Percentiles rank a stretch among this genome's conserved stretches.
Evolutionary conservation across 2,888 invertebrate genomes (phyloP).

Genomic region (Melanophora roralis): DNA sequence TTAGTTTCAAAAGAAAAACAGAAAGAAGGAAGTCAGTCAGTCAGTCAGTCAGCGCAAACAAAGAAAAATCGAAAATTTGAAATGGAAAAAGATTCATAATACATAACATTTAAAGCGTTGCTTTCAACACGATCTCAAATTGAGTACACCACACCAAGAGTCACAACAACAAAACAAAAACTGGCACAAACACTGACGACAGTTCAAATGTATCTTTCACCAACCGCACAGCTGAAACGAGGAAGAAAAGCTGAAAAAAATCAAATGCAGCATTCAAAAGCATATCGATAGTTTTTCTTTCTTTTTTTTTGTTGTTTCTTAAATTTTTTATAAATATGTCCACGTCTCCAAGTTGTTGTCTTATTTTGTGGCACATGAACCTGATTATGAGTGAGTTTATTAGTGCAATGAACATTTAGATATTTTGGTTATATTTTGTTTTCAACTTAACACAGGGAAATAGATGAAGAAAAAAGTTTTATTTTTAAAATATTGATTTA

Average conservation of each 20-base stretch:
- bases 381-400: background rate
- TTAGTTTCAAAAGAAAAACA: background rate
- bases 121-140: slow-evolving; percentile 60
- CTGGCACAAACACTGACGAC: slow-evolving; percentile 37
- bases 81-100: slow-evolving; percentile 31
- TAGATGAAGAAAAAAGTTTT: background rate
- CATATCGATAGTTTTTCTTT: slow-evolving; percentile 31
- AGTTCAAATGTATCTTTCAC: slow-evolving; percentile 58
- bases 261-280: slow-evolving; percentile 18
- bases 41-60: slow-evolving; percentile 41
- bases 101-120: slow-evolving; percentile 48
- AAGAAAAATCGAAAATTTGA: background rate
- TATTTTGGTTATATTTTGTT: slow-evolving; percentile 20
- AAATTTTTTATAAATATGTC: background rate
- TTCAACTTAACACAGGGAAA: slow-evolving; percentile 21
- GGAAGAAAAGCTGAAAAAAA: background rate
- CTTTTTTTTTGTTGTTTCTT: background rate
- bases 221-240: slow-evolving; percentile 41
- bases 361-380: background rate
- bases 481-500: background rate
- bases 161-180: background rate
- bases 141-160: slow-evolving; percentile 34
- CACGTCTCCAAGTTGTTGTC: slow-evolving; percentile 21
- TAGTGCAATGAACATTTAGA: background rate
- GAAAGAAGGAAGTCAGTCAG: slow-evolving; percentile 50